Evolutionary conservation across 2,888 invertebrate species (phyloP), one percentile per base, ranked within the genome.

Genomic region (Noctua janthina): DNA sequence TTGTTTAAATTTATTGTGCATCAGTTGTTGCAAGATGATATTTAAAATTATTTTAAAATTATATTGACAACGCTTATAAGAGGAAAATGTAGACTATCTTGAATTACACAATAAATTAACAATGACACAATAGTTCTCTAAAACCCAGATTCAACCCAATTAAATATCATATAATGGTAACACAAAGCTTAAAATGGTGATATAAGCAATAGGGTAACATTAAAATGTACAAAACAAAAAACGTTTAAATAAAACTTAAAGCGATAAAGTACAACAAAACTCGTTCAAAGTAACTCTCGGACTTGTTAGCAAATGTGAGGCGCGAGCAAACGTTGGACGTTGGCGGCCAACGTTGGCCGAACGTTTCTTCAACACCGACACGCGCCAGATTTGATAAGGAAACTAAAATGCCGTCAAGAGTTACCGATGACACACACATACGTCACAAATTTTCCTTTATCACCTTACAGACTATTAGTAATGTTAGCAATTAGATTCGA

Each of bases 121-220:
- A 92, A 91, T 91, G 89, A 89, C 86, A 90, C 87, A 89, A 87
- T 91, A 91, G 87, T 90, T 87, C 86, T 88, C 79, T 88, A 71
- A 78, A 84, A 79, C 83, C 76, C 84, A 87, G 78, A 82, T 84
- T 82, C 90, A 91, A 92, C 90, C 90, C 89, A 92, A 91, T 90
- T 89, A 91, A 91, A 93, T 92, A 93, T 91, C 89, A 92, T 92
- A 87, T 85, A 90, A 94, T 95, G 95, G 96, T 96, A 96, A 96
- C 96, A 96, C 96, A 93, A 93, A 93, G 92, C 93, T 93, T 95
- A 92, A 94, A 94, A 93, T 94, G 94, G 94, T 95, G 94, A 94
- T 92, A 92, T 93, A 94, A 93, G 92, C 92, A 92, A 91, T 87
- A 92, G 92, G 92, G 93, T 93, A 93, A 94, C 93, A 91, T 92